phyloP scores from a whole-genome alignment of 2,888 invertebrate species.

The Dolichomitus sp. region DNA sequence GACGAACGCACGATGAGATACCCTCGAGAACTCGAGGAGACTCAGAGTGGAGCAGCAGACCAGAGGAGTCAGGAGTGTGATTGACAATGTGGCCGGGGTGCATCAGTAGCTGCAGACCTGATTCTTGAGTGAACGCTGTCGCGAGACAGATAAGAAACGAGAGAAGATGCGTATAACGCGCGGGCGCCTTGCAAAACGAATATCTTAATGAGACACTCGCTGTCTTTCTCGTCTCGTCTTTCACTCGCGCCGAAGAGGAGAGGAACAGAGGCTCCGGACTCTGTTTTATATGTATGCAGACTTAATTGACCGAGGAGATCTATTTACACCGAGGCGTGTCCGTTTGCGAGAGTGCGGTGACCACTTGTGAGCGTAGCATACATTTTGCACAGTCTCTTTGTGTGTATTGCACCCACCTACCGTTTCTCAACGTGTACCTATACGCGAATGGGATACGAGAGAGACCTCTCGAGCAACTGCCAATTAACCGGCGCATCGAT shows the following conservation, averaged over 20 bases:
- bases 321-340: conserved; percentile 77
- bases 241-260: conserved; percentile 15
- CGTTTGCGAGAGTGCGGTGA: conserved; percentile 51
- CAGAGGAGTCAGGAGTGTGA: conserved; percentile 75
- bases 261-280: neutral
- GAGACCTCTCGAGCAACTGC: conserved; percentile 69
- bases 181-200: conserved; percentile 74
- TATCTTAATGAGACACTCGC: conserved; percentile 84
- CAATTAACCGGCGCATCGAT: conserved; percentile 79
- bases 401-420: conserved; percentile 43
- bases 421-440: conserved; percentile 6
- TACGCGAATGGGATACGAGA: conserved; percentile 12
- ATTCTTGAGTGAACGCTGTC: conserved; percentile 86
- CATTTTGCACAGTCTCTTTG: conserved; percentile 23
- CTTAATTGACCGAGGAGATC: conserved; percentile 77
- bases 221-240: conserved; percentile 46
- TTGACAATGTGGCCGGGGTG: conserved; percentile 82
- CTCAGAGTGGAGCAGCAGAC: conserved; percentile 68
- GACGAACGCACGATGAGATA: conserved; percentile 63
- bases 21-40: conserved; percentile 47
- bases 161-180: conserved; percentile 52
- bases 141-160: conserved; percentile 82
- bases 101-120: conserved; percentile 76
- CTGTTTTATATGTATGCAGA: conserved; percentile 65
- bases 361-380: conserved; percentile 45